A percentile compares a stretch with the other conserved stretches of the same genome.
Conservation (phyloP, 2,113 vertebrate genomes). For the Centrocercus urophasianus region DNA sequence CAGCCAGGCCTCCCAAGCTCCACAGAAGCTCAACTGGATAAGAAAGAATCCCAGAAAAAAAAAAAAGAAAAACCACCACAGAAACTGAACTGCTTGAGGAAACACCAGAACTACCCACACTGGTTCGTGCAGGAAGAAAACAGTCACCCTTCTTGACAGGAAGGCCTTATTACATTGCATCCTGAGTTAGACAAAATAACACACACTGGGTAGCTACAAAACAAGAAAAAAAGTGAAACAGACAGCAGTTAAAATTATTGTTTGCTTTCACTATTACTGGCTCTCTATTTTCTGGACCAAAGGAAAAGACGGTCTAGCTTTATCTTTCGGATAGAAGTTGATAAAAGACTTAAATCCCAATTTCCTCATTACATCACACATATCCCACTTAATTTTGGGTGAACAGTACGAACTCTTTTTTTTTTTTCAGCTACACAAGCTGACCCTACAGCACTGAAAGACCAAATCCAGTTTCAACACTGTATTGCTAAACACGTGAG, state of each 20-base stretch:
- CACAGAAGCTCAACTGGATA: not conserved
- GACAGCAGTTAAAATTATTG: not conserved
- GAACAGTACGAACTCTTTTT: not conserved
- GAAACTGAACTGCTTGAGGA: not conserved
- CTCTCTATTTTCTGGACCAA: not conserved
- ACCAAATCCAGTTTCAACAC: not conserved
- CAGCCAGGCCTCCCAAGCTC: not conserved
- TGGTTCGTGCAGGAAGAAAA: not conserved
- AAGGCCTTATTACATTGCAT: not conserved
- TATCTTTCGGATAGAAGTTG: not conserved
- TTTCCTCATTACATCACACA: not conserved
- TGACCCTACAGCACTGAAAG: not conserved
- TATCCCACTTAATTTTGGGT: not conserved
- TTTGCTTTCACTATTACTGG: not conserved
- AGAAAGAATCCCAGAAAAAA: not conserved
- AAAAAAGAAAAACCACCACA: not conserved
- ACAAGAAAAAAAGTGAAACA: not conserved
- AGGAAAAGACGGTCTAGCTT: not conserved
- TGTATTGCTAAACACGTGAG: rapidly evolving
- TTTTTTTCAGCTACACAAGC: not conserved
- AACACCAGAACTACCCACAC: not conserved
- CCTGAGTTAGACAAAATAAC: not conserved
- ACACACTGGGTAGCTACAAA: not conserved
- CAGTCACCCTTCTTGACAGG: not conserved
- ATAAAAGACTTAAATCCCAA: not conserved